Evolutionary conservation across 2,797 vertebrate species (phyloP).

Genomic region (Apogon hyalosoma): DNA sequence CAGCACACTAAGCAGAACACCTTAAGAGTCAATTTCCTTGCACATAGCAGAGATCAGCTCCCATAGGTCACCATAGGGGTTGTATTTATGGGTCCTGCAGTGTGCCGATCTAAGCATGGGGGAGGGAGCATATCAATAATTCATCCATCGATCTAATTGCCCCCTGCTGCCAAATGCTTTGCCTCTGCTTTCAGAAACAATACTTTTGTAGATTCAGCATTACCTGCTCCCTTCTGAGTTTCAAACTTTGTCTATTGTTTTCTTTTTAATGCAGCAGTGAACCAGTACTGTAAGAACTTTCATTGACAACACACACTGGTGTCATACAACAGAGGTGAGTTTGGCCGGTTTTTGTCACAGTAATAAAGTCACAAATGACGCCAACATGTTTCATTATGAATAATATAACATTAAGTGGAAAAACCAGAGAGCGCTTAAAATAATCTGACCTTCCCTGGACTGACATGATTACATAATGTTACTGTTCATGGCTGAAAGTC

Average conservation of each 20-base stretch:
- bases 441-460: not conserved
- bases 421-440: not conserved
- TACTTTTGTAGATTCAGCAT: constrained; percentile 54
- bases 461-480: not conserved
- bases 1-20: constrained; percentile 7
- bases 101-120: constrained; percentile 40
- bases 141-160: constrained; percentile 72
- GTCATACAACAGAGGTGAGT: too few species aligned
- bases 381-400: not conserved
- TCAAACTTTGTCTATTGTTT: not conserved
- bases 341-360: not conserved
- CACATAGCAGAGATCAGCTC: constrained; percentile 35
- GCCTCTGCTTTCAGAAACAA: constrained; percentile 49
- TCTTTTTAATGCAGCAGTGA: not conserved
- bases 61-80: constrained; percentile 29
- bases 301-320: too few species aligned
- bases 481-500: too few species aligned
- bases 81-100: constrained; percentile 21
- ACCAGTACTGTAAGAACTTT: too few species aligned
- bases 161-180: constrained; percentile 59
- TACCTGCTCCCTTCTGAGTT: constrained; percentile 2
- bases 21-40: constrained; percentile 7
- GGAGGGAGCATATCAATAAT: constrained; percentile 82
- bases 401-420: not conserved
- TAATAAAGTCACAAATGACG: not conserved